phyloP scores from a whole-genome alignment of 2,113 vertebrate genomes.

The Spilogale gracilis region DNA sequence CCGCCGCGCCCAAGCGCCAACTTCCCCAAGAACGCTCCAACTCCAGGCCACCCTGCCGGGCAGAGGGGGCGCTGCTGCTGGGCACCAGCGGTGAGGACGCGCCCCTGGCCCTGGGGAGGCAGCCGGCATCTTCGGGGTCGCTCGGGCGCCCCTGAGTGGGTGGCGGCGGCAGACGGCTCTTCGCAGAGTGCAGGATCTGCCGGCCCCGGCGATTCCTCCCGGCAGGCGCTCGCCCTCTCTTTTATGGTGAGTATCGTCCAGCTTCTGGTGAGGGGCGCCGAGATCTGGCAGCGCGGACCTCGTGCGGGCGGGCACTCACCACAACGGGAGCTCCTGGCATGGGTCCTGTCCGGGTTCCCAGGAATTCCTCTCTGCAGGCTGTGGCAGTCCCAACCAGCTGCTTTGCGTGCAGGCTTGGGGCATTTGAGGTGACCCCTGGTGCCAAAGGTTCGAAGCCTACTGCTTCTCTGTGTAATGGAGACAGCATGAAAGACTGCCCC shows the following conservation, averaged over 20 bases:
- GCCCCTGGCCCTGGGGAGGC: conserved; percentile 7
- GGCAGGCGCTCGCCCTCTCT: conserved; percentile 64
- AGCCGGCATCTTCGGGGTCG: conserved; percentile 60
- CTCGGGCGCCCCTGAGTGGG: conserved; percentile 73
- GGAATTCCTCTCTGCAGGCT: conserved; percentile 7
- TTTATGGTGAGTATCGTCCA: conserved; percentile 79
- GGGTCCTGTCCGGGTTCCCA: background rate
- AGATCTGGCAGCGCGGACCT: background rate
- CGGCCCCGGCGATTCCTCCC: conserved; percentile 58
- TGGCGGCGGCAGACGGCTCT: conserved; percentile 47
- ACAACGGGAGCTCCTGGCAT: background rate
- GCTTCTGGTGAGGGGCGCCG: background rate
- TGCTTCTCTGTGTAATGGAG: conserved; percentile 14
- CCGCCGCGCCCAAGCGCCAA: conserved; percentile 63
- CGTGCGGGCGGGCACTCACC: background rate
- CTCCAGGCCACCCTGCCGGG: conserved; percentile 72
- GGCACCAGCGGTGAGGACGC: conserved; percentile 56
- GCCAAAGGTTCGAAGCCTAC: conserved; percentile 11
- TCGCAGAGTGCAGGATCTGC: conserved; percentile 37
- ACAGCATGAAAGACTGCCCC: background rate
- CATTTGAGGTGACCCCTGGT: background rate
- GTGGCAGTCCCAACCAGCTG: background rate
- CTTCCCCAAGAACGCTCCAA: conserved; percentile 81
- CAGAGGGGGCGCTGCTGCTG: conserved; percentile 64
- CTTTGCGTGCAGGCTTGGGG: background rate